Percentiles rank a stretch among this genome's conserved stretches.
phyloP scores from a whole-genome alignment of 2,797 vertebrate genomes.

The Silurus aristotelis region DNA sequence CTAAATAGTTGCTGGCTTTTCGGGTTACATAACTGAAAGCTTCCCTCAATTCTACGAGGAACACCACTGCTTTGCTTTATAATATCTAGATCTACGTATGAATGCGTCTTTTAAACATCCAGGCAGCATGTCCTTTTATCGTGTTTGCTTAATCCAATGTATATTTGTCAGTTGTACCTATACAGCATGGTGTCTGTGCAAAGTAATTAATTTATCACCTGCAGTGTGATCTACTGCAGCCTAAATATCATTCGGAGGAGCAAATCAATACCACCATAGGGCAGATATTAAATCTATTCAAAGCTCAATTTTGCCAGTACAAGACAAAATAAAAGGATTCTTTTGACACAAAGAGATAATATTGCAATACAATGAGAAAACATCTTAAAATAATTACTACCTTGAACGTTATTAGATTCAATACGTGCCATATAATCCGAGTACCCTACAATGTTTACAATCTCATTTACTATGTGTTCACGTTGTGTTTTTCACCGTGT shows the following conservation, averaged over 20 bases:
- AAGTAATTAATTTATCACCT: not conserved
- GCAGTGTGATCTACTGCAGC: not conserved
- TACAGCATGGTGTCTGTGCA: not conserved
- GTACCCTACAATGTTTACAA: not conserved
- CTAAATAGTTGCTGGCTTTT: too few relatives aligned
- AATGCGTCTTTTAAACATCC: not conserved
- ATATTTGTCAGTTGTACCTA: not conserved
- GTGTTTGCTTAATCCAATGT: not conserved
- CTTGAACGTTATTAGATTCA: not conserved
- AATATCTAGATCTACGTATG: not conserved
- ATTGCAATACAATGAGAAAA: not conserved
- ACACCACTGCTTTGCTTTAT: not conserved
- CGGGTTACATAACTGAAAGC: not conserved
- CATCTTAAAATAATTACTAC: not conserved
- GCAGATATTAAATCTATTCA: slow-evolving; percentile 13
- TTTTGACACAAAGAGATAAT: not conserved
- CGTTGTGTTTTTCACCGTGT: not conserved
- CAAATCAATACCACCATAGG: slow-evolving; percentile 20
- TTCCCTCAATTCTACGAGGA: not conserved
- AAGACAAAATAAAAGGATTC: not conserved
- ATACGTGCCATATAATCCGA: not conserved
- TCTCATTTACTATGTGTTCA: not conserved
- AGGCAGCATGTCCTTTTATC: not conserved
- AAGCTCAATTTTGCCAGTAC: not conserved
- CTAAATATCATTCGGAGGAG: slow-evolving; percentile 9